phyloP scores from a whole-genome alignment of 2,888 invertebrate species.

The Mythimna pallens region DNA sequence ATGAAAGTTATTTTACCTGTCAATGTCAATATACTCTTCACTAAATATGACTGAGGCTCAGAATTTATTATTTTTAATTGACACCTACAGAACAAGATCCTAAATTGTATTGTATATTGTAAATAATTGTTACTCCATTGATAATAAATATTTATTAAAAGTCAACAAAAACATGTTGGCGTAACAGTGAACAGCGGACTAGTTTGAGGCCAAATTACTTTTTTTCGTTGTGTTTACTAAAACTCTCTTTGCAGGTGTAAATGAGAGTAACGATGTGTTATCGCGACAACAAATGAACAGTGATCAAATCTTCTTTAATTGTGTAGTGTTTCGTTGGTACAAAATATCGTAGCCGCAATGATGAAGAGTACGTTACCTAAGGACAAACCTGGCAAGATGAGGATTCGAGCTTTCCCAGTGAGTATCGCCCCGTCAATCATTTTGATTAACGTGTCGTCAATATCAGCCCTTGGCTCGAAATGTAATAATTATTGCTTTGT shows the following conservation, averaged over 20 bases:
- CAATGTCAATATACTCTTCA: conserved; percentile 70
- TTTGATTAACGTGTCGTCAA: conserved; percentile 24
- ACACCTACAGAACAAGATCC: conserved; percentile 57
- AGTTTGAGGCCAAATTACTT: conserved; percentile 35
- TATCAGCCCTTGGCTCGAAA: conserved; percentile 3
- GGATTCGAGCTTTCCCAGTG: conserved; percentile 99
- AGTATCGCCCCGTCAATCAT: conserved; percentile 84
- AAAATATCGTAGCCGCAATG: conserved; percentile 84
- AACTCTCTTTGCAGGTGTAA: conserved; percentile 83
- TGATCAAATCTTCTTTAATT: conserved; percentile 72
- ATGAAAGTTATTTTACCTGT: conserved; percentile 64
- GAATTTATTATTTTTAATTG: conserved; percentile 65
- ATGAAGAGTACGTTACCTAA: conserved; percentile 95
- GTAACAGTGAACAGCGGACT: conserved; percentile 32
- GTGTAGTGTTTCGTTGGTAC: conserved; percentile 80
- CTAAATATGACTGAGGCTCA: conserved; percentile 65
- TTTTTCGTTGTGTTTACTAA: conserved; percentile 67
- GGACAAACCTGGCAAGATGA: conserved; percentile 98
- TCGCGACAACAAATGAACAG: conserved; percentile 84
- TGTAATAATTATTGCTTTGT: neutral
- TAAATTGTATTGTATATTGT: conserved; percentile 40
- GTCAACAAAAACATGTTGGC: conserved; percentile 10
- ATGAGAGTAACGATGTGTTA: conserved; percentile 85
- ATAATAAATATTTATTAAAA: conserved; percentile 12
- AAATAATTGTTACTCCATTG: conserved; percentile 25